phyloP scores from a whole-genome alignment of 2,113 vertebrate genomes.

The Chelonoidis abingdonii region DNA sequence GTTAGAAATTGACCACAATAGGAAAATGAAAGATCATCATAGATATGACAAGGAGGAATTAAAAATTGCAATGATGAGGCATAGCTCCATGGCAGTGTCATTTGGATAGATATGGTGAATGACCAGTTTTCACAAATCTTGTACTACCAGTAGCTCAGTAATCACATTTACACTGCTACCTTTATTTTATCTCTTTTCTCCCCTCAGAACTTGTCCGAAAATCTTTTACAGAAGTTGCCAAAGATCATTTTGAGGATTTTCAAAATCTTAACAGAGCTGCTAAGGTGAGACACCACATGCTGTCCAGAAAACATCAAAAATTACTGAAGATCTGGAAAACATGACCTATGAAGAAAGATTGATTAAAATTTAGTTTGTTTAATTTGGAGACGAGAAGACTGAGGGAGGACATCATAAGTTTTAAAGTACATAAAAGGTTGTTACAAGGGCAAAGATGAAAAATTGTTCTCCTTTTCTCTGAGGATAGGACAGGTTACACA shows the following conservation, averaged over 20 bases:
- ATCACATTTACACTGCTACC: not conserved
- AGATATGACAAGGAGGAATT: not conserved
- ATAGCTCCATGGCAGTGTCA: not conserved
- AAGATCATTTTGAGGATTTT: slow-evolving; percentile 68
- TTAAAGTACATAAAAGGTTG: not conserved
- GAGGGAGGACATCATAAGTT: not conserved
- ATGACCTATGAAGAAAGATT: not conserved
- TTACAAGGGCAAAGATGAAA: not conserved
- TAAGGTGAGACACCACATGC: slow-evolving; percentile 71
- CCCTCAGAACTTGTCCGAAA: slow-evolving; percentile 69
- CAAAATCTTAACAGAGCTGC: slow-evolving; percentile 64
- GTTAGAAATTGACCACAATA: not conserved
- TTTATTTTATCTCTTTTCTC: slow-evolving; percentile 24
- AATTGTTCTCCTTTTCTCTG: not conserved
- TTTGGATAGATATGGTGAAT: not conserved
- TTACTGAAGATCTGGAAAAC: not conserved
- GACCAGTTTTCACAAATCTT: rapidly evolving
- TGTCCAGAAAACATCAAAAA: not conserved
- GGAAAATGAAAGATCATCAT: not conserved
- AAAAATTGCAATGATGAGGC: not conserved
- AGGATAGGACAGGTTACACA: not conserved
- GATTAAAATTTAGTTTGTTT: not conserved
- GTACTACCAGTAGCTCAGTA: not conserved
- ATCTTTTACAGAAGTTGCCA: slow-evolving; percentile 20
- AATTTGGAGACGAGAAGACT: not conserved